phyloP scores from a whole-genome alignment of 2,113 vertebrate genomes.

The Gnathonemus echidnorhynchus region DNA sequence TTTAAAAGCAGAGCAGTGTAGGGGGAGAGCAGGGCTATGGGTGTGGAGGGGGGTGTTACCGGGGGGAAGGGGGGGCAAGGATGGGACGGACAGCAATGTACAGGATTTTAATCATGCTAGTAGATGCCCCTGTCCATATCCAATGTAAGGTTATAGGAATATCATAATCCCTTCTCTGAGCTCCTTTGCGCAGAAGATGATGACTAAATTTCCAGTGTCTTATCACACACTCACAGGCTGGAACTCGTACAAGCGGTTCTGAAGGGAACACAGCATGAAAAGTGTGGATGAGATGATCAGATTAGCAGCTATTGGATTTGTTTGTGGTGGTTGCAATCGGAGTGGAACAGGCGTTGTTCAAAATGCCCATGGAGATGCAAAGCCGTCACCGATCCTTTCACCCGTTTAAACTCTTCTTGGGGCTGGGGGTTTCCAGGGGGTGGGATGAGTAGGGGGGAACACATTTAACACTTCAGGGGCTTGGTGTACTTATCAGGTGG shows the following conservation, averaged over 20 bases:
- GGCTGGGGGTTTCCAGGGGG: conserved; percentile 34
- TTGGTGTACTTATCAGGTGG: conserved; percentile 61
- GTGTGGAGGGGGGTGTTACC: neutral
- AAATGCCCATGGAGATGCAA: conserved; percentile 71
- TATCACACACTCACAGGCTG: conserved; percentile 96
- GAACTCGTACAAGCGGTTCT: conserved; percentile 83
- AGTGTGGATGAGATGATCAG: conserved; percentile 87
- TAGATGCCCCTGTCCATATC: conserved; percentile 73
- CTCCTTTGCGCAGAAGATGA: conserved; percentile 79
- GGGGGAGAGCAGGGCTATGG: conserved; percentile 32
- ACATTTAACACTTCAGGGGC: conserved; percentile 69
- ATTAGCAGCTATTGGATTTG: conserved; percentile 88
- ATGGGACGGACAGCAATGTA: conserved; percentile 48
- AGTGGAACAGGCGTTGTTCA: conserved; percentile 75
- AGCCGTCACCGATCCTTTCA: conserved; percentile 66
- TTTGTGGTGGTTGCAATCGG: conserved; percentile 74
- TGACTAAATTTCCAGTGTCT: conserved; percentile 98
- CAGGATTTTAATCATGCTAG: conserved; percentile 63
- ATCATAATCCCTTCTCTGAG: conserved; percentile 90
- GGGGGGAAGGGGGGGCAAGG: conserved; percentile 28
- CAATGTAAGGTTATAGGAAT: conserved; percentile 91
- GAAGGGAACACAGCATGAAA: conserved; percentile 91
- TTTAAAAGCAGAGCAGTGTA: conserved; percentile 48
- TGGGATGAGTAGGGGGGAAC: conserved; percentile 40
- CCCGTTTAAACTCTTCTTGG: conserved; percentile 47